phyloP scores from a whole-genome alignment of 2,888 invertebrate species.

The Coelinius sp. region DNA sequence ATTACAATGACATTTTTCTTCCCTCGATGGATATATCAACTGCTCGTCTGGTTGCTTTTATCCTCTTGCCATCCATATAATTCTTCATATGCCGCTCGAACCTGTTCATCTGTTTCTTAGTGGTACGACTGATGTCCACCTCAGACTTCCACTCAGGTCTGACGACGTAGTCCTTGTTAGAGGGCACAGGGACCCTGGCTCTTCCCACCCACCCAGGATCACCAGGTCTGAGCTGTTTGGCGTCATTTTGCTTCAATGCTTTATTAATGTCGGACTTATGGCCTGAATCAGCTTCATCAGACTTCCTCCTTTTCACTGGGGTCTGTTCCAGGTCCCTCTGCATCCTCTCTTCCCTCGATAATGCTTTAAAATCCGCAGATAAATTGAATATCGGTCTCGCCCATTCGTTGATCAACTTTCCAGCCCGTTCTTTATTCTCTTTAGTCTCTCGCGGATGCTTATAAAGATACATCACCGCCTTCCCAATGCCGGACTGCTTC shows the following conservation, averaged over 20 bases:
- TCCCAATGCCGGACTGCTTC: constrained; percentile 97
- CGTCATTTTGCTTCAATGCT: constrained; percentile 75
- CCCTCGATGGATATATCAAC: constrained; percentile 97
- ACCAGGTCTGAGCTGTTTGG: constrained; percentile 86
- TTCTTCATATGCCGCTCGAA: constrained; percentile 95
- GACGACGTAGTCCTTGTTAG: constrained; percentile 96
- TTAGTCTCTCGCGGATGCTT: constrained; percentile 98
- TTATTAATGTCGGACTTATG: constrained; percentile 76
- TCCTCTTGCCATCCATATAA: constrained; percentile 87
- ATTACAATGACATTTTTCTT: constrained; percentile 92
- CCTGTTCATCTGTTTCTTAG: constrained; percentile 88
- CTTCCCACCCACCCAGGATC: constrained; percentile 96
- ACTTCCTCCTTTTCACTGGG: constrained; percentile 73
- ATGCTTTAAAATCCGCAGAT: constrained; percentile 91
- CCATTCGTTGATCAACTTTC: constrained; percentile 97
- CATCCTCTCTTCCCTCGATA: constrained; percentile 94
- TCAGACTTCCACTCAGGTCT: constrained; percentile 93
- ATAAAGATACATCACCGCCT: constrained; percentile 99
- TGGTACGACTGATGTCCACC: constrained; percentile 85
- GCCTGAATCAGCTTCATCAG: constrained; percentile 71
- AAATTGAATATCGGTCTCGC: constrained; percentile 98
- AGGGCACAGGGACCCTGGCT: constrained; percentile 94
- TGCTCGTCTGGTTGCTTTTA: constrained; percentile 85
- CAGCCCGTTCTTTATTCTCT: constrained; percentile 90
- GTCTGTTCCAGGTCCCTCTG: constrained; percentile 93